Evolutionary conservation across 2,113 vertebrate genomes (phyloP), one percentile per base, ranked within the genome.

Genomic region (Arothron firmamentum): DNA sequence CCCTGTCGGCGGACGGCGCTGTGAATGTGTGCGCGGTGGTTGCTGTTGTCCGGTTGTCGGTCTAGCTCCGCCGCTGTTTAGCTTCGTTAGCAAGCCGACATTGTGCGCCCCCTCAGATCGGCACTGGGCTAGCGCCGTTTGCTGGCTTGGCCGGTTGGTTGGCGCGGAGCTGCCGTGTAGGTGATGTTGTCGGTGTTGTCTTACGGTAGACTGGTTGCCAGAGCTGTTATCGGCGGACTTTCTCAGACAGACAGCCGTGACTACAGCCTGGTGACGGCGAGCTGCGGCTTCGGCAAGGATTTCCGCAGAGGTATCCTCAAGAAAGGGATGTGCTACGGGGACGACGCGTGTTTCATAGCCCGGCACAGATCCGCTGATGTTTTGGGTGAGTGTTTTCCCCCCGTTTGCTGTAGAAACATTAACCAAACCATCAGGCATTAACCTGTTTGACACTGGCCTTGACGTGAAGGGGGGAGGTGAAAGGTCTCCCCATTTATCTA

Each of bases 291-390:
- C 60, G 97, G 96, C 41, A 98, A 99, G 77, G 95, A 99, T 82
- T 96, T 98, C 88, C 94, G 96, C 55, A 97, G 95, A 90, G 96
- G 96, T 71, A 96, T 98, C 82, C 89, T 96, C 25, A 98, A 98
- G 92, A 98, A 98, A 76, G 96, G 96, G 70, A 95, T 94, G 93
- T 98, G 97, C 82, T 99, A 98, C 76, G 97, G 97, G 38, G 97
- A 98, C 75, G 97, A 98, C 82, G 97, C 97, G 62, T 99, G 95
- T 75, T 99, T 99, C 83, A 91, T 96, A 70, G 96, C 95, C 71
- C 84, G 94, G 19, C 95, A 98, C 87, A 92, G 93, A 49, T 90
- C 93, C 1, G 96, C 96, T 0, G 97, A 99, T 69, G 96, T 99
- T 48, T 83, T 98, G 14, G 97, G 97, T 99, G 56, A 93, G 94